Evolutionary conservation across 2,797 vertebrate genomes (phyloP).

Genomic region (Chrosomus eos): DNA sequence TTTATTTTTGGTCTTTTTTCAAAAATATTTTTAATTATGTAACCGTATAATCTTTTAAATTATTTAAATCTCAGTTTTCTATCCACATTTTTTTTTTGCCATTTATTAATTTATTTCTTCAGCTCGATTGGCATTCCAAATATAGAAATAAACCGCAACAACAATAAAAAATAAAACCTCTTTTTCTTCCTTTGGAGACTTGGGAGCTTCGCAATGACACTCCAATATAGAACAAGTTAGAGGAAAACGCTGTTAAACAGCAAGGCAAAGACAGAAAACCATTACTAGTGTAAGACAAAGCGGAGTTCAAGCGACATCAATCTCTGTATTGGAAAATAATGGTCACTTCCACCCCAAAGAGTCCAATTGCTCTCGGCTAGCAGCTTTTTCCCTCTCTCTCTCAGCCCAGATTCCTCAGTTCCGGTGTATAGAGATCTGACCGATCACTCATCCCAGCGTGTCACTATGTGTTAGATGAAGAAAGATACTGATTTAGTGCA

Average conservation of each 20-base stretch:
- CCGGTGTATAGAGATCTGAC: constrained; percentile 70
- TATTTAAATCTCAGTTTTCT: not conserved
- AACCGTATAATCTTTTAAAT: not conserved
- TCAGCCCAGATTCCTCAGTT: constrained; percentile 50
- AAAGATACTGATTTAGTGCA: constrained; percentile 19
- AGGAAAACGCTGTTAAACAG: constrained; percentile 62
- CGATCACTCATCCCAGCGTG: constrained; percentile 55
- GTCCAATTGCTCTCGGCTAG: constrained; percentile 62
- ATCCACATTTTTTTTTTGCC: not conserved
- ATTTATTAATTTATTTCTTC: not conserved
- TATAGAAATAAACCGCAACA: not conserved
- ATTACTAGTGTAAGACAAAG: constrained; percentile 63
- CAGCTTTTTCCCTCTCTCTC: constrained; percentile 57
- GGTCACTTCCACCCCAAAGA: constrained; percentile 69
- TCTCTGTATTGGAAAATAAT: constrained; percentile 75
- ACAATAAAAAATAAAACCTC: not conserved
- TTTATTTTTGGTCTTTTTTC: too few relatives aligned
- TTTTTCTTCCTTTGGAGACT: not conserved
- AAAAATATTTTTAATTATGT: too few relatives aligned
- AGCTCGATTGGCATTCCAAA: not conserved
- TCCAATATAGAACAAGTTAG: constrained; percentile 53
- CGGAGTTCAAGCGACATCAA: constrained; percentile 62
- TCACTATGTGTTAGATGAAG: constrained; percentile 44
- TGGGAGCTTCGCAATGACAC: constrained; percentile 15
- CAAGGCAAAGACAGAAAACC: constrained; percentile 57